Conservation (phyloP, 2,888 invertebrate species). For the Andrena minutula region DNA sequence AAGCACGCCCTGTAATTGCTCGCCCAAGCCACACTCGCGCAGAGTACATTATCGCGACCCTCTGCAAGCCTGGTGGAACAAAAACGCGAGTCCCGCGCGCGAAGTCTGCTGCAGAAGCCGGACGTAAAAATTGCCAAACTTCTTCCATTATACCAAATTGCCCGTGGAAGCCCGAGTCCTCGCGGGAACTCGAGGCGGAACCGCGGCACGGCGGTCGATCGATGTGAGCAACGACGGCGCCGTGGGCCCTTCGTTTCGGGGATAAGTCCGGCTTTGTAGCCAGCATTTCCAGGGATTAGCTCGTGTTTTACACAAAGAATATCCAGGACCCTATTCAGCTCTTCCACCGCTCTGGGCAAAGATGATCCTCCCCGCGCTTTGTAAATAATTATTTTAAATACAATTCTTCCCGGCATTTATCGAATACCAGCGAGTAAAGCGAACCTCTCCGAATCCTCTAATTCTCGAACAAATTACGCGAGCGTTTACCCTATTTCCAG, state of each 20-base stretch:
- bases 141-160: conserved; percentile 31
- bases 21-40: background rate
- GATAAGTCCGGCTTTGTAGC: conserved; percentile 3
- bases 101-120: background rate
- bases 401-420: too few species aligned
- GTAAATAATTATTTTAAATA: too few species aligned
- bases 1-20: background rate
- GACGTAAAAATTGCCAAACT: conserved; percentile 34
- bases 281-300: background rate
- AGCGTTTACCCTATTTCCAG: too few species aligned
- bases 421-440: too few species aligned
- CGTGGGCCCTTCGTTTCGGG: background rate
- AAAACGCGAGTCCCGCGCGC: background rate
- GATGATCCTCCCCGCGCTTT: too few species aligned
- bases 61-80: background rate
- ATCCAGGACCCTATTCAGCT: background rate
- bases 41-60: background rate
- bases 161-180: background rate
- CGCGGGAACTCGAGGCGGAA: background rate
- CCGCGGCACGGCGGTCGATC: conserved; percentile 7
- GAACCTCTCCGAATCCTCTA: too few species aligned
- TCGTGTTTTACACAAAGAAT: background rate
- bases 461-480: too few species aligned
- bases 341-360: too few species aligned
- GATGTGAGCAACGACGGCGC: conserved; percentile 6